Conservation (phyloP, 2,888 invertebrate genomes). For the Drosophila parthenogenetica region DNA sequence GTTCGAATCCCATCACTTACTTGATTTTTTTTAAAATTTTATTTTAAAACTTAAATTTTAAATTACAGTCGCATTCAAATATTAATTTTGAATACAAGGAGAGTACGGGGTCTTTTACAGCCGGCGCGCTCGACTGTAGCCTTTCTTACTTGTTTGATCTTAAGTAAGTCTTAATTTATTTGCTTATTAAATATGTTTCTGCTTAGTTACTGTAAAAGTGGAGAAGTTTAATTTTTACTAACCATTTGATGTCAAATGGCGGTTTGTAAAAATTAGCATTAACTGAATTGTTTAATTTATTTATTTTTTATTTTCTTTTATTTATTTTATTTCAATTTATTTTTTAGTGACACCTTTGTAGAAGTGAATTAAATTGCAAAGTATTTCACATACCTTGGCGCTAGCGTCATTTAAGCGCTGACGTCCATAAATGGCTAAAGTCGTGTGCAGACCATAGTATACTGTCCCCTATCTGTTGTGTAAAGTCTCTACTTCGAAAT, state of each 20-base stretch:
- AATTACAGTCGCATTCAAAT: too few relatives aligned
- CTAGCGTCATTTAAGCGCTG: conserved; percentile 74
- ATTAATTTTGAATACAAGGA: too few relatives aligned
- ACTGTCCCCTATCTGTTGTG: conserved; percentile 11
- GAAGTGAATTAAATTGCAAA: conserved; percentile 58
- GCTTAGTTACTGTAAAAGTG: conserved; percentile 18
- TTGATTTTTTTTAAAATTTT: too few relatives aligned
- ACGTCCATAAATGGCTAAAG: conserved; percentile 71
- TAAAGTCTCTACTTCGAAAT: not conserved
- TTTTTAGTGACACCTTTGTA: conserved; percentile 60
- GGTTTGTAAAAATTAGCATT: conserved; percentile 46
- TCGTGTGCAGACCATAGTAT: conserved; percentile 45
- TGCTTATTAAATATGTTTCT: conserved; percentile 42
- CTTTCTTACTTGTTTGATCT: too few relatives aligned
- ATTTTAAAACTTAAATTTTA: too few relatives aligned
- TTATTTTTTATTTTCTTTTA: conserved; percentile 17
- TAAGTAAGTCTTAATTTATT: conserved; percentile 37
- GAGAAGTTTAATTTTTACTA: not conserved
- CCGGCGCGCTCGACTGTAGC: too few relatives aligned
- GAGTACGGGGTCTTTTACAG: too few relatives aligned
- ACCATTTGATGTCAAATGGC: not conserved
- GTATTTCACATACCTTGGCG: conserved; percentile 65
- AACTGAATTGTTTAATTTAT: conserved; percentile 16
- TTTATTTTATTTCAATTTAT: conserved; percentile 27
- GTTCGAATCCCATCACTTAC: too few relatives aligned